A percentile compares a stretch with the other conserved stretches of the same genome.
Evolutionary conservation across 2,797 vertebrate genomes (phyloP).

Genomic region (Phyllotis vaccarum): DNA sequence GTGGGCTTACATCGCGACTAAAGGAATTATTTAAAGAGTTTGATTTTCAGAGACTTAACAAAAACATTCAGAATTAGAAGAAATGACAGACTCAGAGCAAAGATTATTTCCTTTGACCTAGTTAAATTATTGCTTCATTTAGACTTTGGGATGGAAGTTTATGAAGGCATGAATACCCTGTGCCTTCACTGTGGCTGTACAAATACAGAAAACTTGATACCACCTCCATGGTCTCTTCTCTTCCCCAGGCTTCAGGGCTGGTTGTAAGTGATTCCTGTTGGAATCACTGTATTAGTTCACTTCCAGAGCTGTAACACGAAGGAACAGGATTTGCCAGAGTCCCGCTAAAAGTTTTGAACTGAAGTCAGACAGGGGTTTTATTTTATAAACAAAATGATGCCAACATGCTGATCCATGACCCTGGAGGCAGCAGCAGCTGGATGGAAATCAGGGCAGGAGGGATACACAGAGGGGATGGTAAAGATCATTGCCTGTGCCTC

Average conservation of each 20-base stretch:
- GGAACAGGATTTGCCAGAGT: background rate
- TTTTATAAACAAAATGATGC: conserved; percentile 35
- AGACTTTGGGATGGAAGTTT: background rate
- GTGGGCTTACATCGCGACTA: background rate
- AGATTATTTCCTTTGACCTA: background rate
- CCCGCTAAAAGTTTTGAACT: conserved; percentile 24
- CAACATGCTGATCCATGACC: background rate
- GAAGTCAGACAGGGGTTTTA: conserved; percentile 51
- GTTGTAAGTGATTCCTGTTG: background rate
- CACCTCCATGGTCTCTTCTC: background rate
- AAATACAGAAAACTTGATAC: background rate
- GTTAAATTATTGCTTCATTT: background rate
- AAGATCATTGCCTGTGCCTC: background rate
- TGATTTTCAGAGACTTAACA: conserved; percentile 13
- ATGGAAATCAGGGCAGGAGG: background rate
- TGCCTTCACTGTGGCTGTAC: background rate
- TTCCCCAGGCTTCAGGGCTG: background rate
- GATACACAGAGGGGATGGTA: no score
- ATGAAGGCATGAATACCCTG: background rate
- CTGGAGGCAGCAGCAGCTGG: background rate
- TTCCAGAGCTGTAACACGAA: conserved; percentile 35
- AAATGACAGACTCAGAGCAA: background rate
- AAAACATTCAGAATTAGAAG: background rate
- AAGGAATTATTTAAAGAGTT: background rate
- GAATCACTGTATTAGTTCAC: background rate